phyloP scores from a whole-genome alignment of 2,888 invertebrate species.

The Julus scanicus region DNA sequence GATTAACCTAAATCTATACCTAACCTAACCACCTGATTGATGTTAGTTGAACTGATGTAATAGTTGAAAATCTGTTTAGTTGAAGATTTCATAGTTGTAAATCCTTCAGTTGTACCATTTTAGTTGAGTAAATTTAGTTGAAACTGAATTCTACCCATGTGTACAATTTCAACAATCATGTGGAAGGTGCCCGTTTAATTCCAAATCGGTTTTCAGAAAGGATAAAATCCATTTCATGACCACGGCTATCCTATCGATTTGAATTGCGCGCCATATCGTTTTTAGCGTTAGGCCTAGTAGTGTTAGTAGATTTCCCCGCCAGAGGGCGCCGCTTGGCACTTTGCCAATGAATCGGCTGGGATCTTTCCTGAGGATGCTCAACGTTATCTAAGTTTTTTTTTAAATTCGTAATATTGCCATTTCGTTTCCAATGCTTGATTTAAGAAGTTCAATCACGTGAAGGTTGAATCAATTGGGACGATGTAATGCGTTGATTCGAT shows the following conservation, averaged over 20 bases:
- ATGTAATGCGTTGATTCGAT: background rate
- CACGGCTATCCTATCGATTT: background rate
- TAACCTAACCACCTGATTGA: too few species aligned
- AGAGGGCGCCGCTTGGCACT: background rate
- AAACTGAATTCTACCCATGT: background rate
- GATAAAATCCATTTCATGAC: too few species aligned
- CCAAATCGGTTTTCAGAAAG: too few species aligned
- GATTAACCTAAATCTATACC: too few species aligned
- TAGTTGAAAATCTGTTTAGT: too few species aligned
- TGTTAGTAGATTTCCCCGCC: background rate
- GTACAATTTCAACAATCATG: too few species aligned
- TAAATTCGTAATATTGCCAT: background rate
- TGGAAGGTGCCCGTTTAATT: too few species aligned
- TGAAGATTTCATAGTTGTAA: too few species aligned
- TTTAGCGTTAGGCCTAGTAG: background rate
- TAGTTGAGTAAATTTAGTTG: too few species aligned
- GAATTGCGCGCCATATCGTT: background rate
- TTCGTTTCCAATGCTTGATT: background rate
- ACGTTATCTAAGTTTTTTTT: slow-evolving; percentile 26
- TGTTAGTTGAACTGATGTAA: too few species aligned
- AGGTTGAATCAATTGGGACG: slow-evolving; percentile 23
- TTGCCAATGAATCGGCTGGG: background rate
- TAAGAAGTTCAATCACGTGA: background rate
- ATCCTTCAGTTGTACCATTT: too few species aligned
- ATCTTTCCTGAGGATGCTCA: background rate